Percentiles rank a stretch among this genome's conserved stretches.
Conservation (phyloP, 2,888 invertebrate species). For the Taenaris catops region DNA sequence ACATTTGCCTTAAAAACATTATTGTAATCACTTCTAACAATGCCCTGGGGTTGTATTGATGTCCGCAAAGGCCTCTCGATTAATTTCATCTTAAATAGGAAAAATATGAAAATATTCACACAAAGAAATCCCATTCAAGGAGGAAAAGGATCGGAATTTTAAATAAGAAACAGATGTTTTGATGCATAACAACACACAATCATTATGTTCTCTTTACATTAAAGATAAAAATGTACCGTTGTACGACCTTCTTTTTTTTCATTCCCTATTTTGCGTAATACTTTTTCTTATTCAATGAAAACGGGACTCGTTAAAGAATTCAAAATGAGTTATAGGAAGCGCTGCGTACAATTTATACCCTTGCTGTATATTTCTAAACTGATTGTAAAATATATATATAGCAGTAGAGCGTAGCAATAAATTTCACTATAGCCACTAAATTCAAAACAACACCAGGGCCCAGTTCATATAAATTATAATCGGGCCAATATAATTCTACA, state of each 20-base stretch:
- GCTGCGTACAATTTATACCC: constrained; percentile 3
- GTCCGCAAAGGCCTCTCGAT: constrained; percentile 64
- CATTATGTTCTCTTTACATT: constrained; percentile 19
- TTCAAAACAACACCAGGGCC: constrained; percentile 5
- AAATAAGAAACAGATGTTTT: constrained; percentile 45
- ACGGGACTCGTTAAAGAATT: constrained; percentile 10
- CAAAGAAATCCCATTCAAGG: constrained; percentile 39
- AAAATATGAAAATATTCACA: constrained; percentile 38
- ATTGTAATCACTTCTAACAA: constrained; percentile 70
- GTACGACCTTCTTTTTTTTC: constrained; percentile 10
- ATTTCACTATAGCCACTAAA: constrained; percentile 19
- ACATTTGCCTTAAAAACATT: constrained; percentile 67
- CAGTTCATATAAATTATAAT: constrained; percentile 13
- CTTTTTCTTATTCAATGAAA: constrained; percentile 13
- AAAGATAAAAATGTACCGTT: constrained; percentile 19
- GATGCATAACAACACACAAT: constrained; percentile 27
- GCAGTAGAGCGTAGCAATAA: constrained; percentile 14
- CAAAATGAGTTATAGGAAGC: constrained; percentile 7
- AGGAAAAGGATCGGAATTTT: constrained; percentile 44
- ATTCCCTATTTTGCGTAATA: constrained; percentile 14
- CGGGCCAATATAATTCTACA: constrained; percentile 2
- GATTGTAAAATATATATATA: constrained; percentile 6
- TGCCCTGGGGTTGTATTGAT: constrained; percentile 67
- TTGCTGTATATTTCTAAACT: constrained; percentile 8
- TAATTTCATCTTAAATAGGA: constrained; percentile 65